A percentile compares a stretch with the other conserved stretches of the same genome.
Conservation (phyloP, 2,888 invertebrate genomes). For the Macrostomum cliftonense region DNA sequence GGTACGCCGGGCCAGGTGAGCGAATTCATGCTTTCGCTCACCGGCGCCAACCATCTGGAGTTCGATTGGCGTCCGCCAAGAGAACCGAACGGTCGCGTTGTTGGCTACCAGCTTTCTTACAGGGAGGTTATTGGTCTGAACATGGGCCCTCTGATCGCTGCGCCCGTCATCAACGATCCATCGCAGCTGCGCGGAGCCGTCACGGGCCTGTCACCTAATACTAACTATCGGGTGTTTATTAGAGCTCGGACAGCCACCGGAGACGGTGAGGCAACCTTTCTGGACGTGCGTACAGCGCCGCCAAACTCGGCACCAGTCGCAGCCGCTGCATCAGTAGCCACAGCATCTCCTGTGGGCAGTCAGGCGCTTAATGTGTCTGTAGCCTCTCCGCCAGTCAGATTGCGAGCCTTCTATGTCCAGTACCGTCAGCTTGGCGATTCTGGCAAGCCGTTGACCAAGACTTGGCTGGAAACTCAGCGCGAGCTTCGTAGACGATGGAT, state of each 20-base stretch:
- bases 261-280: conserved; percentile 49
- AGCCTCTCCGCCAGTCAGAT: no score
- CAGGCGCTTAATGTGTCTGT: no score
- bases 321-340: no score
- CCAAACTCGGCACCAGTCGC: no score
- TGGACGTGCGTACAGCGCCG: conserved; percentile 19
- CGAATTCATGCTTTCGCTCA: conserved; percentile 40
- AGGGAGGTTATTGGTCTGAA: conserved; percentile 43
- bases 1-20: conserved; percentile 72
- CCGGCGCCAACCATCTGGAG: conserved; percentile 29
- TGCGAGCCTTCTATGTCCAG: no score
- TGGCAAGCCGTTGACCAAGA: no score
- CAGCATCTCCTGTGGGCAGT: no score
- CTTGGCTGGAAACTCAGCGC: no score
- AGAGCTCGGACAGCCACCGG: conserved; percentile 70
- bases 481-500: no score
- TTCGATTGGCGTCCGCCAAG: conserved; percentile 78
- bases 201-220: conserved; percentile 60
- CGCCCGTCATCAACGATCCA: conserved; percentile 55
- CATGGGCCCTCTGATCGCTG: conserved; percentile 41
- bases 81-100: conserved; percentile 71
- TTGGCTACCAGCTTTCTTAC: conserved; percentile 78
- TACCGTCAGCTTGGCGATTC: no score
- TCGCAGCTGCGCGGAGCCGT: conserved; percentile 59
- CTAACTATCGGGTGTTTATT: conserved; percentile 59